phyloP scores from a whole-genome alignment of 2,888 invertebrate species.

The Onchidella celtica region DNA sequence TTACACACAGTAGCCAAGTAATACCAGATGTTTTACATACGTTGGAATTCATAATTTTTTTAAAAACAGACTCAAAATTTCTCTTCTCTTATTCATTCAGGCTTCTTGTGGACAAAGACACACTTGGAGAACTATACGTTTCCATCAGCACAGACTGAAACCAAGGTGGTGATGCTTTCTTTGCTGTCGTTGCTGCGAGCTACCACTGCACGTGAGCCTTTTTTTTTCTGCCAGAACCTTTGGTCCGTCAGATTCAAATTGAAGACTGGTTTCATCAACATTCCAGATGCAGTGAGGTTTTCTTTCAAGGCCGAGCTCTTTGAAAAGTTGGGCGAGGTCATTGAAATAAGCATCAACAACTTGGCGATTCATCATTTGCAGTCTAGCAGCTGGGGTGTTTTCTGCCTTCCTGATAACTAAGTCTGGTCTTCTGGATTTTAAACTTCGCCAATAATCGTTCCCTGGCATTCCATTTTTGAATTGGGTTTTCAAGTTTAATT shows the following conservation, averaged over 20 bases:
- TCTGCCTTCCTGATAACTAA: background rate
- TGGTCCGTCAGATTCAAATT: background rate
- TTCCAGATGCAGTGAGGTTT: background rate
- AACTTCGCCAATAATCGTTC: background rate
- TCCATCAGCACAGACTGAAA: too few species aligned
- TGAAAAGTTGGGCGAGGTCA: background rate
- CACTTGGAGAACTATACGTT: too few species aligned
- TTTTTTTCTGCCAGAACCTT: background rate
- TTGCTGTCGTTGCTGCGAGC: too few species aligned
- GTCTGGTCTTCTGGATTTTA: background rate
- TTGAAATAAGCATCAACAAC: background rate
- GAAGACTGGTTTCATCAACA: background rate
- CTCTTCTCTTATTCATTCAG: too few species aligned
- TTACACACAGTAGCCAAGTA: too few species aligned
- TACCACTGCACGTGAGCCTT: too few species aligned
- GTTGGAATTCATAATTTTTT: too few species aligned
- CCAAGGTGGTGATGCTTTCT: too few species aligned
- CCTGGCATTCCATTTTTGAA: conserved; percentile 6
- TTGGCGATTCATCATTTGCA: background rate
- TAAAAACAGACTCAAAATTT: too few species aligned
- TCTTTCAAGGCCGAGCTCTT: background rate
- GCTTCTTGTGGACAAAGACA: too few species aligned
- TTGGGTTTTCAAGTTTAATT: background rate
- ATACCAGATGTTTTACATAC: too few species aligned
- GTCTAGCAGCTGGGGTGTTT: background rate